Evolutionary conservation across 2,113 vertebrate species (phyloP).

Genomic region (Oryzias celebensis): DNA sequence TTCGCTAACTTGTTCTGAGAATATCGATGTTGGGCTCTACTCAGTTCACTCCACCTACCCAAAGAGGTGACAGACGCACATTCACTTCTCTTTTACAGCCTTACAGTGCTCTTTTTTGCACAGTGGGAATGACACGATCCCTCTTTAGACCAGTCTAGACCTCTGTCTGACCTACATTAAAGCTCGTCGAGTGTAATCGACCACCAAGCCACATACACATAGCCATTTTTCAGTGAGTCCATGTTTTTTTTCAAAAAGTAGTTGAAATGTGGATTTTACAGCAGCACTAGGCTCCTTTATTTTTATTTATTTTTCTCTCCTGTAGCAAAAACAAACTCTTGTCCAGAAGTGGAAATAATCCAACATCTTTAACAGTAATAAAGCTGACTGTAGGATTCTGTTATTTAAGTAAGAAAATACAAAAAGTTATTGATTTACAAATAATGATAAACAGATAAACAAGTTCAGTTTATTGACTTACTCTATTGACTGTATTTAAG

Average conservation of each 20-base stretch:
- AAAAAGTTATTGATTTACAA: too few species aligned
- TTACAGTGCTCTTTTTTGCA: not conserved
- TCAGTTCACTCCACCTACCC: not conserved
- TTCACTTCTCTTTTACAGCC: constrained; percentile 9
- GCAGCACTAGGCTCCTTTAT: not conserved
- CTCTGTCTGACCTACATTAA: constrained; percentile 39
- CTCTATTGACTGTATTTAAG: too few species aligned
- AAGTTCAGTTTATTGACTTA: too few species aligned
- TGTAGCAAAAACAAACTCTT: constrained; percentile 4
- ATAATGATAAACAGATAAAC: too few species aligned
- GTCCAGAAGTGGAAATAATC: too few species aligned
- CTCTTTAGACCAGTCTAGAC: constrained; percentile 29
- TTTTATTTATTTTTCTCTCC: not conserved
- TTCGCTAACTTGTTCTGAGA: constrained; percentile 5
- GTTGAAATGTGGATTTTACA: constrained; percentile 23
- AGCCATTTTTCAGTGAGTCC: constrained; percentile 27
- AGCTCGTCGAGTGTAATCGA: constrained; percentile 44
- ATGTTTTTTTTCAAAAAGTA: constrained; percentile 27
- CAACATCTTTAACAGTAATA: too few species aligned
- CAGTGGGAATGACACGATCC: constrained; percentile 17
- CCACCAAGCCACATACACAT: constrained; percentile 32
- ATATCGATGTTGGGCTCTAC: constrained; percentile 9
- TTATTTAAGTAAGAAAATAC: too few species aligned
- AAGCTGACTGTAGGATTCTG: too few species aligned
- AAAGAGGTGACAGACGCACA: constrained; percentile 19